Conservation (phyloP, 2,797 vertebrate species). For the Sebastes steindachneri region DNA sequence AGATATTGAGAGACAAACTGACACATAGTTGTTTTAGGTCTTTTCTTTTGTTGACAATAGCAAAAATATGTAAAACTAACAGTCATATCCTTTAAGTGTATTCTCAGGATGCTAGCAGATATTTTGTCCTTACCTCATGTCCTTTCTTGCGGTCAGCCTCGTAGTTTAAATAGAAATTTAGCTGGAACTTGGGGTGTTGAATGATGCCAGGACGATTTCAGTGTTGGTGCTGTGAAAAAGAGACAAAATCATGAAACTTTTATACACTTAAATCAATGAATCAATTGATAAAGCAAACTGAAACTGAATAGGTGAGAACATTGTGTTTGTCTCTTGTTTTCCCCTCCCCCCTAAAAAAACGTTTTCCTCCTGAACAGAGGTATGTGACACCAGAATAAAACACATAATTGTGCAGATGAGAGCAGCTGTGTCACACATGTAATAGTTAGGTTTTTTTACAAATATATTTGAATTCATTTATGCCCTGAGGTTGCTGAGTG, state of each 20-base stretch:
- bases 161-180: background rate
- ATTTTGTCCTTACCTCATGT: constrained; percentile 65
- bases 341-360: background rate
- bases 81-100: background rate
- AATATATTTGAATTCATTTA: background rate
- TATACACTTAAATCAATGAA: background rate
- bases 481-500: background rate
- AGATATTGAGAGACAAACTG: background rate
- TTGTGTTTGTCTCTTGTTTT: background rate
- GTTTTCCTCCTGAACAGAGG: background rate
- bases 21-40: background rate
- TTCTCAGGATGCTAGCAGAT: background rate
- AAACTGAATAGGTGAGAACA: background rate
- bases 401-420: background rate
- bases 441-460: background rate
- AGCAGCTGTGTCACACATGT: background rate
- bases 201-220: background rate
- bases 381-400: background rate
- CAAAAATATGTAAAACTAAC: background rate
- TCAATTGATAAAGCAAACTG: background rate
- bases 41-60: background rate
- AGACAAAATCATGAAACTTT: background rate
- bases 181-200: background rate
- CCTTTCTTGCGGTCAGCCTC: background rate
- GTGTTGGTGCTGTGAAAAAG: constrained; percentile 1